These are phyloP conservation scores for Sebastes nivosus DNA, from an alignment of 2,797 vertebrate species.

Conservation along the genomic window DNA sequence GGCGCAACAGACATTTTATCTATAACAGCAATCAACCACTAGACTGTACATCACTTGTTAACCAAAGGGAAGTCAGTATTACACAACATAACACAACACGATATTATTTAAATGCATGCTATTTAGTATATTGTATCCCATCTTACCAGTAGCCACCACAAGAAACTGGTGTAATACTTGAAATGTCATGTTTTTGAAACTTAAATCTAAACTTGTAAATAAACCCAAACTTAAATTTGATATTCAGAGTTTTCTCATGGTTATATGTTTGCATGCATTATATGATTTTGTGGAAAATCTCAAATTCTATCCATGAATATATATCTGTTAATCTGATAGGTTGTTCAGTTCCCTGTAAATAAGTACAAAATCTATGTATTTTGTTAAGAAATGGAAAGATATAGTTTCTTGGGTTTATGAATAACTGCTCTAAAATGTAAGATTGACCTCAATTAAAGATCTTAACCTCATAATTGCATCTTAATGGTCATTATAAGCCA, in stretches of 20 bases:
- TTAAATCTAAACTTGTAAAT: background rate
- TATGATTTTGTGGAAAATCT: background rate
- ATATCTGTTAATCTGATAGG: background rate
- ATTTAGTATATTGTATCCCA: background rate
- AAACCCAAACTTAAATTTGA: background rate
- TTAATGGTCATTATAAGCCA: background rate
- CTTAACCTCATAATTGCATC: conserved; percentile 17
- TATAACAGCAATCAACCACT: background rate
- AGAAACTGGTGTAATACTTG: background rate
- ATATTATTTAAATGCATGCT: background rate
- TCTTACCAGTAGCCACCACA: background rate
- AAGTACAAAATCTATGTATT: conserved; percentile 91
- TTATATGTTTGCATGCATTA: conserved; percentile 21
- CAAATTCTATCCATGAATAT: background rate
- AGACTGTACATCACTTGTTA: background rate
- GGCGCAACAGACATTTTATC: background rate
- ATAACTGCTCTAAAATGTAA: conserved; percentile 86
- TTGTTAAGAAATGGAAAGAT: conserved; percentile 88
- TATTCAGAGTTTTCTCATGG: background rate
- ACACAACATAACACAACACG: background rate
- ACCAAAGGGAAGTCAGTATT: background rate
- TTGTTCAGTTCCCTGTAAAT: conserved; percentile 75
- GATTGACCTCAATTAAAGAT: conserved; percentile 42
- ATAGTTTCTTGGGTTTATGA: conserved; percentile 87
- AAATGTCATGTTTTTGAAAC: background rate